Evolutionary conservation across 2,888 invertebrate genomes (phyloP), one percentile per base, ranked within the genome.

Genomic region (Anthrax anthrax): DNA sequence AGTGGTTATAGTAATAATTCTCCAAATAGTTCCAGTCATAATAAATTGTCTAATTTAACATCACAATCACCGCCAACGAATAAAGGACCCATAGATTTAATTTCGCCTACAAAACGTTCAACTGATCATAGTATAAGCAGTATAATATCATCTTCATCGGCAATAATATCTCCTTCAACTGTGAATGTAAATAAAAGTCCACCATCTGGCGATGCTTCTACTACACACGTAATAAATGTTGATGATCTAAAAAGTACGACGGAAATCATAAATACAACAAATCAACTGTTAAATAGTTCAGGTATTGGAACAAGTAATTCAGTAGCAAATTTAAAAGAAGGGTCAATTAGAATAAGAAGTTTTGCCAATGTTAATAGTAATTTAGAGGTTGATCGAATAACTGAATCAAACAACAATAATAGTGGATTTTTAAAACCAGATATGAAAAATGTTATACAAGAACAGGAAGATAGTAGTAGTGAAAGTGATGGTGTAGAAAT

Each of bases 401-500:
- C 48, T 4, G 41, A 14, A 8, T 36, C 36, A 36, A 34, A n/a
- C 5, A 12, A 34, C 5, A n/a, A 6, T 36, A 39, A n/a, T 23
- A 16, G 32, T 39, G 18, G 36, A 17, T 44, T 44, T 23, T 23
- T 29, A 10, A 44, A 44, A 18, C 42, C 34, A 29, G 32, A 29
- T 8, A 38, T 18, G 14, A 40, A 37, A 13, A 36, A 23, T 16
- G 34, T 34, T 19, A 39, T 40, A 48, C 4, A 39, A 37, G 14
- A 46, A 53, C 55, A 56, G 18, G 56, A 59, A 14, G 61, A 60
- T 44, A 64, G 62, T 45, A 64, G 64, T 50, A 65, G 66, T 44
- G 66, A 64, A 41, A 67, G 67, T 16, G 67, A 68, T 50, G 61
- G 65, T 27, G 67, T 68, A 4, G 67, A 68, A 54, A 62, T 68